phyloP scores from a whole-genome alignment of 2,888 invertebrate species.

The Eubasilissa splendida region DNA sequence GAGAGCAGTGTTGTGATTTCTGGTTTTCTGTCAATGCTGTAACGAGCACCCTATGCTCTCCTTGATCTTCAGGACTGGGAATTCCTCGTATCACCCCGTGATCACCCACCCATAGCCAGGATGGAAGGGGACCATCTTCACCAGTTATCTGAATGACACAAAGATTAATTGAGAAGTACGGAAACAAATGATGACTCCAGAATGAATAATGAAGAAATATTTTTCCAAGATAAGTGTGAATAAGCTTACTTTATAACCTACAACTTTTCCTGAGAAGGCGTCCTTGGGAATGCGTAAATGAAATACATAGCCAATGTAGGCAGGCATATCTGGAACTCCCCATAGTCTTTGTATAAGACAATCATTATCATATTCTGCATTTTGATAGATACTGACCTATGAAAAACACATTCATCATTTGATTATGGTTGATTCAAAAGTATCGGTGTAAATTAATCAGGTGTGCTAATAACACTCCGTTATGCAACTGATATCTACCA shows the following conservation, averaged over 20 bases:
- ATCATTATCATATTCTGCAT: conserved; percentile 62
- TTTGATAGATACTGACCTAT: not conserved
- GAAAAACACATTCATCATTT: too few species aligned
- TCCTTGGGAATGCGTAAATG: conserved; percentile 82
- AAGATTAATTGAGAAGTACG: too few species aligned
- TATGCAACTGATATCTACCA: too few species aligned
- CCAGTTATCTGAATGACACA: too few species aligned
- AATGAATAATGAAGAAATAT: too few species aligned
- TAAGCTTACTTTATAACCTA: conserved; percentile 78
- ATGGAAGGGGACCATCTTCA: too few species aligned
- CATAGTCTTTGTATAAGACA: conserved; percentile 70
- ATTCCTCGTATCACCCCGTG: conserved; percentile 76
- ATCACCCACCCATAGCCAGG: too few species aligned
- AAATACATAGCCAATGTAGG: conserved; percentile 81
- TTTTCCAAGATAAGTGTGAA: conserved; percentile 60
- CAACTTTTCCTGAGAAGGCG: conserved; percentile 78
- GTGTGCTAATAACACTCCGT: too few species aligned
- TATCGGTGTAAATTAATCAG: too few species aligned
- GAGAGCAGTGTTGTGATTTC: conserved; percentile 68
- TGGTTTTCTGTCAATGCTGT: conserved; percentile 64
- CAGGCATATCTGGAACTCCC: conserved; percentile 77
- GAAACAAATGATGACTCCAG: too few species aligned
- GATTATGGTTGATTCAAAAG: too few species aligned
- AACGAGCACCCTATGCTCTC: conserved; percentile 77
- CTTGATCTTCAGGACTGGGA: conserved; percentile 79